Percentiles rank a stretch among this genome's conserved stretches.
Evolutionary conservation across 2,797 vertebrate species (phyloP).

Genomic region (Cheirogaleus major): DNA sequence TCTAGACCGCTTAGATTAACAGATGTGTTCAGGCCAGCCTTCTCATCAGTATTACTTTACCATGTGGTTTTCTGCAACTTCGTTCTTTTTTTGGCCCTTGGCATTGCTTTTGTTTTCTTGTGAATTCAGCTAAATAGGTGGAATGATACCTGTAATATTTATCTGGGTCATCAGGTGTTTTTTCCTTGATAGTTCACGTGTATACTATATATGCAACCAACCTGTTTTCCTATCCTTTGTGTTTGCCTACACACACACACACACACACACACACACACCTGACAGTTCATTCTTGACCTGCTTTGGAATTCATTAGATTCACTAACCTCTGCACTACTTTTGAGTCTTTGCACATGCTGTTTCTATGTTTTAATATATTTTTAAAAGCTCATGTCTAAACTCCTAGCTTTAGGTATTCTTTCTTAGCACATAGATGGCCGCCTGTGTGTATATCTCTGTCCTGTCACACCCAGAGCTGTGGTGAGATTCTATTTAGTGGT

Average conservation of each 20-base stretch:
- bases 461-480: background rate
- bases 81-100: background rate
- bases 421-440: background rate
- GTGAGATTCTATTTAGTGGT: background rate
- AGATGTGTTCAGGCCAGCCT: background rate
- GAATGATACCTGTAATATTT: background rate
- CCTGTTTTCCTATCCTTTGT: background rate
- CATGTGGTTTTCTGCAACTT: background rate
- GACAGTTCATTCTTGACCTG: background rate
- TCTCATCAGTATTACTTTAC: background rate
- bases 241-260: background rate
- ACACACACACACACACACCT: rapidly evolving
- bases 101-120: background rate
- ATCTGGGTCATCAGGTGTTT: background rate
- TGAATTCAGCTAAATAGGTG: background rate
- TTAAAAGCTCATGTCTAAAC: background rate
- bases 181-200: background rate
- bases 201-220: background rate
- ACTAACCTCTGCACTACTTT: background rate
- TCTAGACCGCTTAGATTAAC: background rate
- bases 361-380: background rate
- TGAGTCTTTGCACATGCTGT: background rate
- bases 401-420: background rate
- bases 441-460: background rate
- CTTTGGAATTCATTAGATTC: background rate